phyloP scores from a whole-genome alignment of 2,888 invertebrate species.

The Andrena bicolor region DNA sequence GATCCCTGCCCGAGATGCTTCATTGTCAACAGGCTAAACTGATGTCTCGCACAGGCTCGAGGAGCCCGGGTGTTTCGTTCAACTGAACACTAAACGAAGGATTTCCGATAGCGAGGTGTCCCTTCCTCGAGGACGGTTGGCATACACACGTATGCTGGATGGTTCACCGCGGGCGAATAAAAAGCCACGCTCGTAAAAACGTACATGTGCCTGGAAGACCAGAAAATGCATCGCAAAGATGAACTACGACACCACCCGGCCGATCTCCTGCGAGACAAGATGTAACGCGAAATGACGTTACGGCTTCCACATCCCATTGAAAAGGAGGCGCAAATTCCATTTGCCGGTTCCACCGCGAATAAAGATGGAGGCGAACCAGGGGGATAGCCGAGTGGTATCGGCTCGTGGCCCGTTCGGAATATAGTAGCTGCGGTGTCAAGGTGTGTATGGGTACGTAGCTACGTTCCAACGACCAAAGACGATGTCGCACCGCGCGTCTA shows the following conservation, averaged over 20 bases:
- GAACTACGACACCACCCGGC: conserved; percentile 38
- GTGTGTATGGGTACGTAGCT: not conserved
- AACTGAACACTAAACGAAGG: not conserved
- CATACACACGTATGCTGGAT: not conserved
- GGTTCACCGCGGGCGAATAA: conserved; percentile 8
- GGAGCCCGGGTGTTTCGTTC: not conserved
- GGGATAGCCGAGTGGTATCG: conserved; percentile 26
- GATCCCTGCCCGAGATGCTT: conserved; percentile 7
- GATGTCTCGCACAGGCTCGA: not conserved
- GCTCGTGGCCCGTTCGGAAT: conserved; percentile 28
- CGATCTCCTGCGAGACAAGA: conserved; percentile 46
- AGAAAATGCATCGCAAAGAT: conserved; percentile 48
- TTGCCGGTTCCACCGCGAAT: conserved; percentile 40
- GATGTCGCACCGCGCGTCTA: not conserved
- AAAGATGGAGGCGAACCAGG: conserved; percentile 37
- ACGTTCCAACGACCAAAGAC: conserved; percentile 17
- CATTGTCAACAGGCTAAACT: not conserved
- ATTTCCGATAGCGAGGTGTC: not conserved
- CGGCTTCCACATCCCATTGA: conserved; percentile 57
- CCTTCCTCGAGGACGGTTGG: not conserved
- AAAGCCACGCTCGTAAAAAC: conserved; percentile 26
- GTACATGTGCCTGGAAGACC: conserved; percentile 33
- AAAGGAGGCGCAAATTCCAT: conserved; percentile 61
- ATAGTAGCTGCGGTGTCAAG: not conserved
- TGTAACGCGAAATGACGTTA: conserved; percentile 60